A percentile compares a stretch with the other conserved stretches of the same genome.
Evolutionary conservation across 2,888 invertebrate species (phyloP).

Genomic region (Lumbricus terrestris): DNA sequence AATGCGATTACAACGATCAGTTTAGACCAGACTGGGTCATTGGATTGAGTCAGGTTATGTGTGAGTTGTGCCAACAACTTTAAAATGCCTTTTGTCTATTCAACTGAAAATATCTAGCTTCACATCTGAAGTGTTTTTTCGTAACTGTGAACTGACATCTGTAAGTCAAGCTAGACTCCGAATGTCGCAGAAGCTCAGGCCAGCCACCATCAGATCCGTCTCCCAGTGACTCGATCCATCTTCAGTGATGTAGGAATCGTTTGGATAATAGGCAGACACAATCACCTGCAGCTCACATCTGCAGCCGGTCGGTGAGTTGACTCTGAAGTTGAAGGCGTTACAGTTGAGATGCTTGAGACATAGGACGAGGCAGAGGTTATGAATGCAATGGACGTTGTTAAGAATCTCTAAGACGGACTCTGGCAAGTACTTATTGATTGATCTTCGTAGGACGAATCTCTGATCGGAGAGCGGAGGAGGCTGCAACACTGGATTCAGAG

Average conservation of each 20-base stretch:
- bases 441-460: background rate
- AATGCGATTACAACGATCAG: too few species aligned
- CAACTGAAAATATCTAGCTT: too few species aligned
- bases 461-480: background rate
- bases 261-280: background rate
- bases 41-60: too few species aligned
- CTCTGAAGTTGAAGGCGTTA: background rate
- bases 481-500: background rate
- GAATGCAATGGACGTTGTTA: background rate
- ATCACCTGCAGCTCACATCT: background rate
- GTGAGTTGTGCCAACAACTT: too few species aligned
- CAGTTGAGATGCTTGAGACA: background rate
- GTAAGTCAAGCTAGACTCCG: too few species aligned
- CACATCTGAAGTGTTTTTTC: too few species aligned
- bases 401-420: background rate
- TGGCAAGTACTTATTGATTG: background rate
- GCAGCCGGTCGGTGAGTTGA: background rate
- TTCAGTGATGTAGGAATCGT: background rate
- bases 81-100: too few species aligned
- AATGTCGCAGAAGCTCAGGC: background rate
- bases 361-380: background rate
- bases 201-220: background rate
- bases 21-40: too few species aligned
- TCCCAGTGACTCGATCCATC: background rate
- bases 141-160: too few species aligned